A percentile compares a stretch with the other conserved stretches of the same genome.
These are phyloP conservation scores for Helicorthomorpha holstii DNA, from an alignment of 1,140 invertebrate genomes.

Conservation along the genomic window DNA sequence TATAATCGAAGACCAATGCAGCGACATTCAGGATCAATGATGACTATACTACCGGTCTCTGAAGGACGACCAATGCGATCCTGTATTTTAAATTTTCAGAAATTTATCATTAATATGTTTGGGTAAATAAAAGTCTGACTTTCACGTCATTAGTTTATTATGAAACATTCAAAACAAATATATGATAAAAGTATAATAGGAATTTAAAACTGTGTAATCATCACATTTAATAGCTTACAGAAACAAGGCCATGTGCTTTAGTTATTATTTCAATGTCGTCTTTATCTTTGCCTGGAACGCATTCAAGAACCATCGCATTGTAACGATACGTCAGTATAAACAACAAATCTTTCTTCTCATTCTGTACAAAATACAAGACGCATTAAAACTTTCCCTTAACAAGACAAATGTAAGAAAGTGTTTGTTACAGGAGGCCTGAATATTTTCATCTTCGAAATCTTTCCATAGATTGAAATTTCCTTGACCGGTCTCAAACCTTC, in stretches of 20 bases:
- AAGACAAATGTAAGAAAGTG: conserved; percentile 2
- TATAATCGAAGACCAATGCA: conserved; percentile 89
- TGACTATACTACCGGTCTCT: conserved; percentile 37
- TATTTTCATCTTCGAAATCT: conserved; percentile 84
- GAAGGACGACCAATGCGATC: conserved; percentile 31
- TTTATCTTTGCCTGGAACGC: conserved; percentile 49
- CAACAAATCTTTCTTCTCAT: conserved; percentile 81
- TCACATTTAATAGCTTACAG: conserved; percentile 27
- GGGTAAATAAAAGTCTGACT: too few relatives aligned
- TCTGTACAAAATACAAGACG: conserved; percentile 35
- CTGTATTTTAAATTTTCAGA: conserved; percentile 14
- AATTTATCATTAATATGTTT: too few relatives aligned
- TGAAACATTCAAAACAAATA: not conserved
- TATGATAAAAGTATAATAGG: too few relatives aligned
- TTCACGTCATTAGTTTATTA: not conserved
- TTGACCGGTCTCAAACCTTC: conserved; percentile 88
- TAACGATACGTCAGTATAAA: conserved; percentile 86
- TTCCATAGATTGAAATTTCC: conserved; percentile 82
- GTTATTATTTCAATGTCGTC: conserved; percentile 82
- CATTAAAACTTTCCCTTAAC: not conserved
- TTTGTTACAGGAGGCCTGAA: conserved; percentile 69
- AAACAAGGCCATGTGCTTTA: conserved; percentile 88
- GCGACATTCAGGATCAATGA: conserved; percentile 87
- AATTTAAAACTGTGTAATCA: too few relatives aligned
- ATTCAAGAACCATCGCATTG: conserved; percentile 95